Evolutionary conservation across 1,140 invertebrate genomes (phyloP).

Genomic region (Olivierus martensii): DNA sequence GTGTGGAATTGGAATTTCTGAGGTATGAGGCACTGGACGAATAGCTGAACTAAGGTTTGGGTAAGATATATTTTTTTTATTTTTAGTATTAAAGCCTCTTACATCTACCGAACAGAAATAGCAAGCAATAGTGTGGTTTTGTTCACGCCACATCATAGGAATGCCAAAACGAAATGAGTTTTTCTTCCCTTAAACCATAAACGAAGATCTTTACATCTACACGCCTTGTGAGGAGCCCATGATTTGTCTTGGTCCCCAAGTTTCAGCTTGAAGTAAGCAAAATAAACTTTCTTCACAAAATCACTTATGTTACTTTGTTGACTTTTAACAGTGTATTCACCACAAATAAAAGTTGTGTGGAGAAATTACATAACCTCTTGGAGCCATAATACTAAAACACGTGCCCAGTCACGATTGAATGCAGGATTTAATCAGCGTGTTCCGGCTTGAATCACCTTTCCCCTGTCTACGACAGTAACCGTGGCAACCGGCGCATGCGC

Average conservation of each 20-base stretch:
- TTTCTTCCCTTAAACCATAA: conserved; percentile 12
- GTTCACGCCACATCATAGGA: conserved; percentile 13
- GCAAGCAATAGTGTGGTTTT: conserved; percentile 8
- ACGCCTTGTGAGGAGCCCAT: conserved; percentile 14
- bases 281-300: background rate
- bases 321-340: background rate
- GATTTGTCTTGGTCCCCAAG: conserved; percentile 21
- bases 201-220: conserved; percentile 11
- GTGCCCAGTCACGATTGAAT: too few species aligned
- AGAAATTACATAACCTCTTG: background rate
- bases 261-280: conserved; percentile 8
- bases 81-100: conserved; percentile 10
- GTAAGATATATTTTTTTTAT: conserved; percentile 8
- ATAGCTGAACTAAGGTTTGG: background rate
- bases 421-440: background rate
- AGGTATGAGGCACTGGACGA: background rate
- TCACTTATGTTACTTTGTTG: background rate
- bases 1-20: conserved; percentile 7
- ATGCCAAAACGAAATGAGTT: conserved; percentile 12
- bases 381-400: background rate
- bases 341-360: background rate
- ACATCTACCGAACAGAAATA: conserved; percentile 13
- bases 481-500: too few species aligned
- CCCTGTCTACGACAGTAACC: too few species aligned
- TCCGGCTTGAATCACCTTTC: background rate